Base-by-base conservation (phyloP, 2,113 vertebrate genomes). In the Pipa parva region DNA sequence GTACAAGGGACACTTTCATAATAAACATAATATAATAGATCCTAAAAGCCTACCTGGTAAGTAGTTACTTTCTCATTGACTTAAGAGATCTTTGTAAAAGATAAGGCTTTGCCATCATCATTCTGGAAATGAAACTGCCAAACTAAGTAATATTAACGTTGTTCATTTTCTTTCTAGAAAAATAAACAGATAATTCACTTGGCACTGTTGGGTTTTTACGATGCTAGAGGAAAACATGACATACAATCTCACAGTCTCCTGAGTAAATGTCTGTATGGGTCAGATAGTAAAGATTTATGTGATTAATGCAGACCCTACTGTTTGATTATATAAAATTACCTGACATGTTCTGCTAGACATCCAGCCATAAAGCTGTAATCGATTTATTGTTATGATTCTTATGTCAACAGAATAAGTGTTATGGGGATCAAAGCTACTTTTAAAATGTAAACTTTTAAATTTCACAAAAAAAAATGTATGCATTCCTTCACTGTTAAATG, bases 261-360 rank as follows among this genome's bases (percentile, higher is more conserved):
- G 60, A 59, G 71, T 39, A 79, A 81, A 76, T 6, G 71, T 64
- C 78, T 81, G 72, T 37, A 54, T 73, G 70, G 51, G 48, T 62
- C 67, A 81, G 74, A 82, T 79, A 88, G 77, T 46, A 59, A 79
- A 78, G 73, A 87, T 80, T 80, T 81, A 83, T 72, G 63, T 75
- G 31, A 59, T n/a, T 36, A 0, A 8, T 69, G 71, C 83, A 73
- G 28, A 70, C 27, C 74, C 70, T 62, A 63, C 50, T 59, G 28
- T 33, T 1, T 72, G 67, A 51, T 59, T 48, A 15, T 60, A 64
- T 71, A 75, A 72, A 79, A 83, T 85, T 78, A 78, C 67, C 77
- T 84, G 76, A 61, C 76, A 80, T 28, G 48, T 59, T 50, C 28
- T 48, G 20, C 63, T 63, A 20, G 66, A 45, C 50, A 63, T 74